These are phyloP conservation scores for Oceanites oceanicus DNA, from an alignment of 2,113 vertebrate species.

Conservation along the genomic window DNA sequence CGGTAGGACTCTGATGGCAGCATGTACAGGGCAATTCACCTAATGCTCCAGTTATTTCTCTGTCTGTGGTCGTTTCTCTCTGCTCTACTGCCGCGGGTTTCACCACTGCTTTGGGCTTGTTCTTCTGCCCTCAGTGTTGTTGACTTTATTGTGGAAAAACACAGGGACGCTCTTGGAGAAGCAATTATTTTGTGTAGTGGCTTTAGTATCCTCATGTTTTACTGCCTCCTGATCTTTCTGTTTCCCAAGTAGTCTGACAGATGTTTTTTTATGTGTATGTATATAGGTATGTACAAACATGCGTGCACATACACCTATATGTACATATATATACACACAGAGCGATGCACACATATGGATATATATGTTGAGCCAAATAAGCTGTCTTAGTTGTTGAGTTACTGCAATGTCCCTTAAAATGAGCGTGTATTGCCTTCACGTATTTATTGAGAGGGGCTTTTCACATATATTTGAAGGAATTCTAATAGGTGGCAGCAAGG, in stretches of 20 bases:
- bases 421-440: rapidly evolving
- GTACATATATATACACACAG: background rate
- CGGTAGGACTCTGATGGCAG: background rate
- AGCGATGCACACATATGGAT: background rate
- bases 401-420: background rate
- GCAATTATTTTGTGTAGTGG: background rate
- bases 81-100: background rate
- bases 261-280: background rate
- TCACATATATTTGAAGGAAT: background rate
- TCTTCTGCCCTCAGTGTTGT: background rate
- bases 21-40: rapidly evolving
- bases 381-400: background rate
- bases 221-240: background rate
- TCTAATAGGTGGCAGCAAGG: background rate
- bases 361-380: background rate
- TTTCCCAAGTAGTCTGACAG: background rate
- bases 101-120: background rate
- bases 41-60: background rate
- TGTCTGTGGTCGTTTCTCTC: background rate
- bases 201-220: background rate
- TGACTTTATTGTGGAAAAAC: background rate
- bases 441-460: background rate
- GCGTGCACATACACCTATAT: background rate
- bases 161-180: background rate
- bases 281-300: background rate